Evolutionary conservation across 2,797 vertebrate species (phyloP).

Genomic region (Mareca strepera): DNA sequence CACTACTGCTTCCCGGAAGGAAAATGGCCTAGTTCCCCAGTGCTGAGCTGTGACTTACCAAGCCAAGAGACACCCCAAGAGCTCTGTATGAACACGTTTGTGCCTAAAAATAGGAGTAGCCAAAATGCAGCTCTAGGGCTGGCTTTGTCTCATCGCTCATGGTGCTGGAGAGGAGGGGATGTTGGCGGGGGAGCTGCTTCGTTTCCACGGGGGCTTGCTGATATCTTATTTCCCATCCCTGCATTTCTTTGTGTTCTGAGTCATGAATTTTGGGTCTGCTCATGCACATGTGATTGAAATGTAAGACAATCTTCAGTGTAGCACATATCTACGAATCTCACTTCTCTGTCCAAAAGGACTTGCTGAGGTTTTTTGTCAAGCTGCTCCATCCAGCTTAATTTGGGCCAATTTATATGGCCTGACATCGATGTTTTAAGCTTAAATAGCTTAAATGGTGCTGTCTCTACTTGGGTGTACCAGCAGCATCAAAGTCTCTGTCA

Average conservation of each 20-base stretch:
- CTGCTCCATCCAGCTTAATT: neutral
- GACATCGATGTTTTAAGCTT: neutral
- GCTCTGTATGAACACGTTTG: neutral
- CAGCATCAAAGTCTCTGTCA: constrained; percentile 32
- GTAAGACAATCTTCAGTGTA: neutral
- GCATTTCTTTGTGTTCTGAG: neutral
- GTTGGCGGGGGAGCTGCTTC: neutral
- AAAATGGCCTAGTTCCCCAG: neutral
- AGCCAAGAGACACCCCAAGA: neutral
- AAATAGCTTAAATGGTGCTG: neutral
- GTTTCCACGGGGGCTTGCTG: neutral
- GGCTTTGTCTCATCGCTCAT: neutral
- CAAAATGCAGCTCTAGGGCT: neutral
- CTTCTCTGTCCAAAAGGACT: neutral
- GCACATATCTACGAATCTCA: neutral
- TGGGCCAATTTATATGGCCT: neutral
- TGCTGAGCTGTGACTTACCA: neutral
- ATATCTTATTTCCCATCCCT: neutral
- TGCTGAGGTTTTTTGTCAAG: neutral
- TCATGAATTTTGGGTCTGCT: neutral
- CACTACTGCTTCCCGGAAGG: neutral
- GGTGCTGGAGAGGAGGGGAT: neutral
- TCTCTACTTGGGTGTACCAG: neutral
- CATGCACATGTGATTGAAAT: neutral
- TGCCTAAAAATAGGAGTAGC: neutral